Evolutionary conservation across 2,888 invertebrate genomes (phyloP), one percentile per base, ranked within the genome.

Genomic region (Cordilura impudica): DNA sequence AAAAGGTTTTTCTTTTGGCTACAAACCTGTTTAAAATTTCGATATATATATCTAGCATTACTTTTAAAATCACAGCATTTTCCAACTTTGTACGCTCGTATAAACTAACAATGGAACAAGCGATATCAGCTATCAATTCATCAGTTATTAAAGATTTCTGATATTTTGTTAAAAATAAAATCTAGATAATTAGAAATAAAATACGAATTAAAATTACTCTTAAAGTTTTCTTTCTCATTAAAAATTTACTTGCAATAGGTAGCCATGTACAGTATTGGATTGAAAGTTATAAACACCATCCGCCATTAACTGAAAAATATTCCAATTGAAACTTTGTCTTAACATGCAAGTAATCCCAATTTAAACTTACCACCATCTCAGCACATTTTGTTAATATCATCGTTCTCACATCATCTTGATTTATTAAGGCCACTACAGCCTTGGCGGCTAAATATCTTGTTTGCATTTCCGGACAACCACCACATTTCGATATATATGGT

Each of bases 361-460:
- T 14, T 14, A 18, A 51, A 54, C 79, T 76, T 81, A 85, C 86
- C 83, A 84, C 74, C 14, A 85, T 81, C 23, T 83, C 82, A 0
- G 83, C 84, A 67, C 85, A 85, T 67, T 84, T 84, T 8, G 29
- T 67, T 29, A 83, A 60, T 21, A 87, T 78, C 53, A 90, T 87
- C 18, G 86, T 81, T 1, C 85, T 79, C 58, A 90, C 87, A 31
- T 90, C 85, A 71, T 88, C 83, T 26, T 84, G 84, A 1, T 91
- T 89, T 31, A 94, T 90, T 72, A 94, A 88, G 19, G 94, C 92
- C 18, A 93, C 91, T 26, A 94, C 89, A 1, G 95, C 95, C 85
- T 92, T 92, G 0, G 95, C 95, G 1, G 95, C 94, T 81, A 96
- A 91, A 84, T 93, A 92, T 39, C 97, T 91, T 0, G 94, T 95